Evolutionary conservation across 2,797 vertebrate genomes (phyloP).

Genomic region (Labroides dimidiatus): DNA sequence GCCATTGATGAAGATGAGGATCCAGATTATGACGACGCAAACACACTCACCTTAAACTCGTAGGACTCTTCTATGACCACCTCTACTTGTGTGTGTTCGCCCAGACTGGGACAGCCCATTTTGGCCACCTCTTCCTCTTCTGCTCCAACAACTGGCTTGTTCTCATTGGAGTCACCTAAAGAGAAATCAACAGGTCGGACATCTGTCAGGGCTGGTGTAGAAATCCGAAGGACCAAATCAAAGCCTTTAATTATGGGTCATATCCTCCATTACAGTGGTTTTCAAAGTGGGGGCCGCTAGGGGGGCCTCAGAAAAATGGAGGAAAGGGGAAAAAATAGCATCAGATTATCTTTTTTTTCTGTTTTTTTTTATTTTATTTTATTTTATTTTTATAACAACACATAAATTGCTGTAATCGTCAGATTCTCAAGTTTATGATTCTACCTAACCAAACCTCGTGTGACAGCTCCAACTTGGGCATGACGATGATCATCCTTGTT

Average conservation of each 20-base stretch:
- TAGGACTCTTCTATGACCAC: constrained; percentile 90
- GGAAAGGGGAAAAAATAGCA: no score
- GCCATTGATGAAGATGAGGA: background rate
- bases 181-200: background rate
- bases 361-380: no score
- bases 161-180: constrained; percentile 86
- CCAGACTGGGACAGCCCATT: constrained; percentile 88
- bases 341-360: no score
- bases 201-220: background rate
- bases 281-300: no score
- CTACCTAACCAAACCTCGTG: no score
- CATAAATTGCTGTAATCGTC: no score
- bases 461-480: no score
- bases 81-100: constrained; percentile 84
- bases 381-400: no score
- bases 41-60: constrained; percentile 86
- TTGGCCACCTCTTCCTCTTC: constrained; percentile 84
- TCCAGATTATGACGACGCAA: background rate
- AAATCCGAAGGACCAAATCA: no score
- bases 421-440: no score
- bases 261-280: background rate
- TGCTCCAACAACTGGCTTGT: constrained; percentile 80
- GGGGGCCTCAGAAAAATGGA: no score
- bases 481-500: no score
- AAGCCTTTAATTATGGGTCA: background rate